Conservation (phyloP, 2,888 invertebrate species). For the Drosophila peninsularis region DNA sequence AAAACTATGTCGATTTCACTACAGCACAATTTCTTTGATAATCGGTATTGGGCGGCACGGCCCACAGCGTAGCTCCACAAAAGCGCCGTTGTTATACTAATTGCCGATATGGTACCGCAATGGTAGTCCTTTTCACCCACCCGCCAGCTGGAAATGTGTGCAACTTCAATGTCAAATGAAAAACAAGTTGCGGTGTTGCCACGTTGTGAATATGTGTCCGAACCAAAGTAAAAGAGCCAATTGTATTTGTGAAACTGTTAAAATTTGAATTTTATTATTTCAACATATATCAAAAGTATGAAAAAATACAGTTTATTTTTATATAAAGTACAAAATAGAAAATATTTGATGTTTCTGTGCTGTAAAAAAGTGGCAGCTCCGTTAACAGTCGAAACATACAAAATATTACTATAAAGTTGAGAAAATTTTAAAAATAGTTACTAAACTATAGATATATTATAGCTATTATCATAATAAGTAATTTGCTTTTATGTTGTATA, state of each 20-base stretch:
- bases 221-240: slow-evolving; percentile 4
- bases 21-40: slow-evolving; percentile 26
- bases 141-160: slow-evolving; percentile 65
- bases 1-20: slow-evolving; percentile 12
- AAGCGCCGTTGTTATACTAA: slow-evolving; percentile 57
- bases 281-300: slow-evolving; percentile 4
- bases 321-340: background rate
- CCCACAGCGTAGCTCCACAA: slow-evolving; percentile 57
- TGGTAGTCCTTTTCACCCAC: slow-evolving; percentile 68
- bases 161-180: slow-evolving; percentile 85
- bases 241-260: background rate
- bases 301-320: background rate
- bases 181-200: slow-evolving; percentile 78
- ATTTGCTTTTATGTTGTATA: fast-evolving
- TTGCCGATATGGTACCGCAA: slow-evolving; percentile 48
- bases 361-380: slow-evolving; percentile 41
- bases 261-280: background rate
- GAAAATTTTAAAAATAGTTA: too few species aligned
- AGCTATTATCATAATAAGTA: background rate
- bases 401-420: too few species aligned
- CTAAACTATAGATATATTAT: background rate
- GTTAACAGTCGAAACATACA: slow-evolving; percentile 1
- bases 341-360: background rate
- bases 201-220: slow-evolving; percentile 36
- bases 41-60: slow-evolving; percentile 52